These are phyloP conservation scores for Drosophila serrata DNA, from an alignment of 1,140 invertebrate species.

Conservation along the genomic window DNA sequence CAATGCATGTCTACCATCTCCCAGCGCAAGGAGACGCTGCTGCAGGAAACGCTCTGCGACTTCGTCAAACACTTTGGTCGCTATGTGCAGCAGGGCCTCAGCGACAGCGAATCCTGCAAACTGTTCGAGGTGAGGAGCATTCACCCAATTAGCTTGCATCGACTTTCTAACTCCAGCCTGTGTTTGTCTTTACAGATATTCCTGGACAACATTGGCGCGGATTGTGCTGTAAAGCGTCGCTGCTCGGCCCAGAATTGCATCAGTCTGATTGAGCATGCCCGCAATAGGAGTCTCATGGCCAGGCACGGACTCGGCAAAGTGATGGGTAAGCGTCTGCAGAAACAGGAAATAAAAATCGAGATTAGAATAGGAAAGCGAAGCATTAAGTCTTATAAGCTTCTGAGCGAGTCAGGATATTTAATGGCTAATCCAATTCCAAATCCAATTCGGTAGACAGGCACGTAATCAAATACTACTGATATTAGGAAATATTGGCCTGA, in stretches of 20 bases:
- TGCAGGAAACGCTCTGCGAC: constrained; percentile 90
- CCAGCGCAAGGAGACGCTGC: constrained; percentile 89
- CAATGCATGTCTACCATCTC: constrained; percentile 90
- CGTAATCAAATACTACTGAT: background rate
- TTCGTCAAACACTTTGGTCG: constrained; percentile 90
- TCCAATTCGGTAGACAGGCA: no score
- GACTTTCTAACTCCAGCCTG: constrained; percentile 6
- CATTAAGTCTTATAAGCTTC: background rate
- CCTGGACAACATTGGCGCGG: constrained; percentile 69
- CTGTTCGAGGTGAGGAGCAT: constrained; percentile 85
- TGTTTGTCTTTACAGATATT: constrained; percentile 53
- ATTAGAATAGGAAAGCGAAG: background rate
- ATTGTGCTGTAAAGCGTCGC: constrained; percentile 81
- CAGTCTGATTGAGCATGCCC: constrained; percentile 80
- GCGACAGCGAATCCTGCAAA: constrained; percentile 89
- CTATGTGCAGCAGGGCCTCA: constrained; percentile 90
- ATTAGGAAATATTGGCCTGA: background rate
- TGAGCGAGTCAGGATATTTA: background rate
- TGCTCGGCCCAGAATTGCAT: constrained; percentile 85
- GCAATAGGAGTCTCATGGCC: constrained; percentile 77
- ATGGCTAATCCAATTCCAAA: background rate
- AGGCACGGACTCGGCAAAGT: constrained; percentile 77
- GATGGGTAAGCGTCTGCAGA: constrained; percentile 69
- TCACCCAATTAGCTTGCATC: background rate
- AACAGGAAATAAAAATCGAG: constrained; percentile 58